phyloP scores from a whole-genome alignment of 2,797 vertebrate genomes.

The Sebastes vulpes region DNA sequence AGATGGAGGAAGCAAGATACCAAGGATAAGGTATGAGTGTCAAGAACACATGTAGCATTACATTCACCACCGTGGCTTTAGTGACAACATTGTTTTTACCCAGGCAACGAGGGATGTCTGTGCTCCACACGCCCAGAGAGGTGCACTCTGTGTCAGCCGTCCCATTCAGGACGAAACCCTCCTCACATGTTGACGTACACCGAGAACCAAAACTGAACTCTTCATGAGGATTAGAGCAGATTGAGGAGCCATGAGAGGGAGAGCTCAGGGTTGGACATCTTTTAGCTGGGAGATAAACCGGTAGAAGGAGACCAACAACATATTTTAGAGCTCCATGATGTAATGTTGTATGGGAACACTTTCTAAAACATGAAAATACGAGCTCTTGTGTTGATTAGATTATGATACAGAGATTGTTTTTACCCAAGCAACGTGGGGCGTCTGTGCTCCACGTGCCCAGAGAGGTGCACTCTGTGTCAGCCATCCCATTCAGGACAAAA shows the following conservation, averaged over 20 bases:
- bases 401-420: background rate
- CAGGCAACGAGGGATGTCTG: background rate
- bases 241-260: constrained; percentile 23
- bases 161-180: constrained; percentile 57
- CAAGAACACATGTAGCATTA: too few species aligned
- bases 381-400: too few species aligned
- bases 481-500: constrained; percentile 53
- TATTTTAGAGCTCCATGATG: too few species aligned
- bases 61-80: too few species aligned
- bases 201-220: constrained; percentile 64
- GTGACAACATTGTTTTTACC: background rate
- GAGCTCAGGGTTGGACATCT: constrained; percentile 28
- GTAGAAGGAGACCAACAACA: background rate
- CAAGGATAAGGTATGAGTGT: too few species aligned
- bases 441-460: constrained; percentile 31
- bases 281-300: constrained; percentile 22
- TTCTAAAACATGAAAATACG: too few species aligned
- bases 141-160: constrained; percentile 46
- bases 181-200: constrained; percentile 56
- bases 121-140: constrained; percentile 37
- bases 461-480: constrained; percentile 46
- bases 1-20: too few species aligned
- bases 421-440: background rate
- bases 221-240: constrained; percentile 46
- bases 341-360: too few species aligned